Base-by-base conservation (phyloP, 2,113 vertebrate genomes). In the Phainopepla nitens region DNA sequence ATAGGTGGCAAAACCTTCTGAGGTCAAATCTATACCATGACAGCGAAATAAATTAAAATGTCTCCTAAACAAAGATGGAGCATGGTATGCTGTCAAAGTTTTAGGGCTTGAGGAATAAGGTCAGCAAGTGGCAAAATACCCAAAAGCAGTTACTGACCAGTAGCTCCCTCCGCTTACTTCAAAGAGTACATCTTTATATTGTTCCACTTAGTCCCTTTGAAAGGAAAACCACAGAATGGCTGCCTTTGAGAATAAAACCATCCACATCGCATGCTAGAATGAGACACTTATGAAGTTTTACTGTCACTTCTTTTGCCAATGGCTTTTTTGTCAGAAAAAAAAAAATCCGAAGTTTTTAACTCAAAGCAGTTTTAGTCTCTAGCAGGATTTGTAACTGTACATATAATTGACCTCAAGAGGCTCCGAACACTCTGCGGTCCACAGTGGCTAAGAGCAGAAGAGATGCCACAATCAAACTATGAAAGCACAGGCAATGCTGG, bases 171-270 rank as follows among this genome's bases (percentile, higher is more conserved):
- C 7, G 1, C 44, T 82, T 64, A 47, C 72, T 87, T 85, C 90
- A 89, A 91, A 93, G 51, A 82, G 21, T 11, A 25, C 60, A 60
- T 87, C 73, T 68, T 91, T 90, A 72, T 78, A 44, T 53, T 79
- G 82, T 85, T 95, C 70, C 35, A 39, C 25, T 91, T 61, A 49
- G 53, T 45, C 15, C 29, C n/a, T 92, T 86, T 90, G 90, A 93
- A 95, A 88, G 19, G 29, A 50, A 88, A 96, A 88, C 75, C 90
- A 92, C 88, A 57, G 86, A 96, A 93, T 80, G 70, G 41, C 33
- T 71, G 70, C 44, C 44, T 71, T 82, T 75, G 82, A 94, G 54
- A 93, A 79, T 76, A 85, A 96, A 77, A 86, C 49, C 73, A 89
- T 62, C 60, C 60, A 70, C 82, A 60, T 68, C 3, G 8, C 90